Evolutionary conservation across 2,797 vertebrate genomes (phyloP), one percentile per base, ranked within the genome.

Genomic region (Ambastaia sidthimunki): DNA sequence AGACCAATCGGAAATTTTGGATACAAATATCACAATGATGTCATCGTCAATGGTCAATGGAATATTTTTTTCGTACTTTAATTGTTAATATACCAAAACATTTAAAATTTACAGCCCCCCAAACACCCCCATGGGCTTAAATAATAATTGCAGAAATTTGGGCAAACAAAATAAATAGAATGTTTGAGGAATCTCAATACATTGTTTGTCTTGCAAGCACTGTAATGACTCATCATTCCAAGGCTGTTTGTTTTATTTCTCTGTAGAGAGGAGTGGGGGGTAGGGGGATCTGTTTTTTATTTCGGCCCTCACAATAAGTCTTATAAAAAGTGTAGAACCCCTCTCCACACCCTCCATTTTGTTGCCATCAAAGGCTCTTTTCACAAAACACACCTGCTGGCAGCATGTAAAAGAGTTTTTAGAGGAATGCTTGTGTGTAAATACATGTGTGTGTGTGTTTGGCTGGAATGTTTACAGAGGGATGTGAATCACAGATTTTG

Each of bases 361-460:
- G 86, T 76, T 88, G 81, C 71, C 85, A 88, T 88, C 71, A 87
- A 87, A 88, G 80, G 57, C 83, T 83, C 78, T 80, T 77, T 86
- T 74, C 76, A 89, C 65, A 84, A 80, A 72, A 69, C 63, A 71
- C 80, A 82, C 82, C 78, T 83, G 80, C 70, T 82, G 82, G 65
- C 82, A 67, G 67, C 60, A 13, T 75, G 67, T 71, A 80, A 82
- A 82, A 48, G 60, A 54, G 34, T 66, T 79, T 72, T 71, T 74
- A 65, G 66, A 76, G 65, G 73, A 25, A n/a, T 84, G 71, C 34
- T 59, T 37, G 28, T 75, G 57, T 41, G 60, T 75, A 52, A 74
- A 7, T 55, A 41, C 28, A 28, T 23, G 41, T 67, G 65, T 34
- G 21, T 57, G 67, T 65, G 18, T 37, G 65, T 66, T 48, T 59